These are phyloP conservation scores for Trachelus tabidus DNA, from an alignment of 2,888 invertebrate species.

Conservation along the genomic window DNA sequence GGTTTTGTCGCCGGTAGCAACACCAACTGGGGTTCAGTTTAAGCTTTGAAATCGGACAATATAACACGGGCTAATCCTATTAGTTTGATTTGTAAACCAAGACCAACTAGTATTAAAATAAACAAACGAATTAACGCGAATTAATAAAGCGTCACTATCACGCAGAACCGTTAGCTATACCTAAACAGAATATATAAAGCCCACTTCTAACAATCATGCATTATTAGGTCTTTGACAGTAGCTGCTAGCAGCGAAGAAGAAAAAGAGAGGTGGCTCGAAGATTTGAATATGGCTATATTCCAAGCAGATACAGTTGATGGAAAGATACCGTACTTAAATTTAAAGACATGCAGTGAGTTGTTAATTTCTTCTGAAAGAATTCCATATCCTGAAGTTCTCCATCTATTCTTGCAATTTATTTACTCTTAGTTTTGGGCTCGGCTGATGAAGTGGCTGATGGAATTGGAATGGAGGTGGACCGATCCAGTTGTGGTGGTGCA, in stretches of 20 bases:
- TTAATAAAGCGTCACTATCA: too few species aligned
- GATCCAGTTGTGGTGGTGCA: constrained; percentile 66
- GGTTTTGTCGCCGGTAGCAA: neutral
- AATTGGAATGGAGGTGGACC: constrained; percentile 69
- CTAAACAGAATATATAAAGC: too few species aligned
- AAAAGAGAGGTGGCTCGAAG: constrained; percentile 87
- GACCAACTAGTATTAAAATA: too few species aligned
- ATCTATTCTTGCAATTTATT: neutral
- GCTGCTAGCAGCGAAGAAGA: constrained; percentile 90
- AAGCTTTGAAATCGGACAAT: neutral
- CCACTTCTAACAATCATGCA: neutral
- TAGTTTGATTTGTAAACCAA: neutral
- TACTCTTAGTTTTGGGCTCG: constrained; percentile 69
- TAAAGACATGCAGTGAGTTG: constrained; percentile 75
- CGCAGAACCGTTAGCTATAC: too few species aligned
- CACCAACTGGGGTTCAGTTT: neutral
- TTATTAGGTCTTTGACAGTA: constrained; percentile 78
- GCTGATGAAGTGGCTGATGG: constrained; percentile 80
- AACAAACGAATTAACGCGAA: too few species aligned
- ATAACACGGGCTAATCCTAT: neutral
- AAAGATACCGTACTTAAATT: constrained; percentile 72
- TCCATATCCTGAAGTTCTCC: neutral
- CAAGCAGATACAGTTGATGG: constrained; percentile 69
- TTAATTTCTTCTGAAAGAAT: constrained; percentile 1
- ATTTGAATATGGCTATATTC: constrained; percentile 73